Percentiles rank a stretch among this genome's conserved stretches.
Conservation (phyloP, 2,113 vertebrate genomes). For the human (Homo sapiens) region GRCh38 chr15:49631001-49631500, state of each 20-base stretch:
- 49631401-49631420: constrained; percentile 22
- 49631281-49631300: neutral
- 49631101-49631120: too few species aligned
- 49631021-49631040: too few species aligned
- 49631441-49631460: neutral
- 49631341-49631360: neutral
- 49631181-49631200: too few species aligned
- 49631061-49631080: too few species aligned
- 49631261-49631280: neutral
- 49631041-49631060: too few species aligned
- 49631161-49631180: too few species aligned
- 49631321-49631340: constrained; percentile 31
- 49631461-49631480: constrained; percentile 12
- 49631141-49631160: too few species aligned
- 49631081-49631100: too few species aligned
- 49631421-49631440: constrained; percentile 41
- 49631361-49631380: neutral
- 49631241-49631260: neutral
- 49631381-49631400: neutral
- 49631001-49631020: too few species aligned
- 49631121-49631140: too few species aligned
- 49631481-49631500: neutral
- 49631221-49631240: neutral
- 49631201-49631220: too few species aligned
- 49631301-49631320: neutral